Base-by-base conservation (phyloP, 2,888 invertebrate genomes). In the Macrosiphum euphorbiae region DNA sequence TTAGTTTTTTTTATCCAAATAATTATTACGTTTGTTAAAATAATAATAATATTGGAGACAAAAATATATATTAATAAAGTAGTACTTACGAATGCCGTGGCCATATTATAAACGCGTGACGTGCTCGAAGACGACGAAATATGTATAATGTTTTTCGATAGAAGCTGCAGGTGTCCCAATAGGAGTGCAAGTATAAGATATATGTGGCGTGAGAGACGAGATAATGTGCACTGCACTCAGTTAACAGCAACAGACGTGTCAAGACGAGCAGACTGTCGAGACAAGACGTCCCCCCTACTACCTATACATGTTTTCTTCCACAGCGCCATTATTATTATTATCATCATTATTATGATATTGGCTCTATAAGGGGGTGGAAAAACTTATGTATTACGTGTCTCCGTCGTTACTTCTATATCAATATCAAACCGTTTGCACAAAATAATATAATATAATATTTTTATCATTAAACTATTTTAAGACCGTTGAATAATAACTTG, bases 221-320 rank as follows among this genome's bases (percentile, higher is more conserved):
- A 88, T 50, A 52, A 24, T 35, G 88, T 50, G 50, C 88, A 88
- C 88, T 88, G 88, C 50, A 35, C 88, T 50, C 88, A 20, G 50
- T 88, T 24, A 35, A 50, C 88, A 28, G 52, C 50, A 35, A 78
- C 78, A 88, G 88, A 88, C 88, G 88, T 78, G 78, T 55, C 55
- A 44, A 88, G 41, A 35, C 35, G 55, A 58, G 55, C 24, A 35
- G 13, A 88, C 88, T 10, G 88, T n/a, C 88, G 41, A 88, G 88
- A 88, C 55, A 55, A 55, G 55, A 78, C 67, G 78, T 52, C 55
- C 88, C 55, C 88, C 88, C 88, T 55, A 55, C 88, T 55, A 88
- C 35, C n/a, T n/a, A 44, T 87, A 87, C n/a, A 58, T 26, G 24
- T 86, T 86, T 44, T 88, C 50, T 88, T 52, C 20, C 88, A 35